Percentiles rank a stretch among this genome's conserved stretches.
These are phyloP conservation scores for Arizona elegans DNA, from an alignment of 2,113 vertebrate species.

Conservation along the genomic window DNA sequence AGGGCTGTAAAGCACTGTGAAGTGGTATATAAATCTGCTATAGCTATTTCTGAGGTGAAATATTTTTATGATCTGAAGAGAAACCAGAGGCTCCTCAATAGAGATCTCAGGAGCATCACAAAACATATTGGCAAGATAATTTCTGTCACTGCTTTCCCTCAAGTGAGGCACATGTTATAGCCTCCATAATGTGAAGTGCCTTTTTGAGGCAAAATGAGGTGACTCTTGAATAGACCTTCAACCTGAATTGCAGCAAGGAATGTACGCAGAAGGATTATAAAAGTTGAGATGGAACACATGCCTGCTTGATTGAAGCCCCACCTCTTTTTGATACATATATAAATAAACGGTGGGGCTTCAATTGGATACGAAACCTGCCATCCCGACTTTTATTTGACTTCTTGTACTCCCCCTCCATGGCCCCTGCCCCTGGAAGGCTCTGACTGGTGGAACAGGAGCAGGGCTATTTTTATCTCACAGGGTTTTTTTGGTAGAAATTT, in stretches of 20 bases:
- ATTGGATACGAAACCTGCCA: too few species aligned
- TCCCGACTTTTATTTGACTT: neutral
- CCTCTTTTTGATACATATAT: neutral
- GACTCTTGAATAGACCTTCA: neutral
- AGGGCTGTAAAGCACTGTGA: too few species aligned
- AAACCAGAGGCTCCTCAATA: neutral
- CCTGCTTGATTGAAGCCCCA: neutral
- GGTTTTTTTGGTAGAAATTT: neutral
- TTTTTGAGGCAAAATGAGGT: neutral
- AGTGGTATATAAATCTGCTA: too few species aligned
- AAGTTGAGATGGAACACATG: neutral
- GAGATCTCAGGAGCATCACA: neutral
- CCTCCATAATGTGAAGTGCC: neutral
- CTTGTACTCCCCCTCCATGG: neutral
- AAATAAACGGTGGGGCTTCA: too few species aligned
- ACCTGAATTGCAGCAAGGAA: neutral
- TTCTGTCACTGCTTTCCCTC: neutral
- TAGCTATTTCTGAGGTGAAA: neutral
- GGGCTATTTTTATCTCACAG: neutral
- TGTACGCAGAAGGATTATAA: neutral
- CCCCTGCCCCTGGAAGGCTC: neutral
- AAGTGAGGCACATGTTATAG: neutral
- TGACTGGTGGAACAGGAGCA: neutral
- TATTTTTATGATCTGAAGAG: too few species aligned
- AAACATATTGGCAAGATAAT: neutral